Evolutionary conservation across 2,888 invertebrate genomes (phyloP).

Genomic region (Campaea margaritaria): DNA sequence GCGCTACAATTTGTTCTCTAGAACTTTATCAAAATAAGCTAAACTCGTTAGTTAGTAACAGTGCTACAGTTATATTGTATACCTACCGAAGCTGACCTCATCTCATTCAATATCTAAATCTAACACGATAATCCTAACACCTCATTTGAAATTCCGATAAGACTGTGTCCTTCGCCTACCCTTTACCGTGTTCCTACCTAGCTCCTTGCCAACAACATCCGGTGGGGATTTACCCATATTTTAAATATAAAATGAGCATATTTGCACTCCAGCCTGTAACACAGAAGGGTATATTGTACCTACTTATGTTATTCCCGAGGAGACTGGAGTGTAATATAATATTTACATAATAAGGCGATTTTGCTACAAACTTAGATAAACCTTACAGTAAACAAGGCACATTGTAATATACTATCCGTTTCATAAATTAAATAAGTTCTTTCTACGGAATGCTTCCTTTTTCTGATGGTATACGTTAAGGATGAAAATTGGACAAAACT

Average conservation of each 20-base stretch:
- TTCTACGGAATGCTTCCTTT: background rate
- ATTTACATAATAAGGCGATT: slow-evolving; percentile 20
- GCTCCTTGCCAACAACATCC: slow-evolving; percentile 68
- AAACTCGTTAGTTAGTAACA: background rate
- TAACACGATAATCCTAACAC: slow-evolving; percentile 41
- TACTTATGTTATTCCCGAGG: slow-evolving; percentile 3
- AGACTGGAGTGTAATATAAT: slow-evolving; percentile 16
- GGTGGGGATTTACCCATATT: slow-evolving; percentile 49
- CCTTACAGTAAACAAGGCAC: slow-evolving; percentile 1
- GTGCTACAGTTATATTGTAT: background rate
- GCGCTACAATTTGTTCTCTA: background rate
- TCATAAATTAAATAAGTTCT: background rate
- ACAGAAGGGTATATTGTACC: slow-evolving; percentile 20
- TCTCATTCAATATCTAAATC: slow-evolving; percentile 12
- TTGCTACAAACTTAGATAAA: slow-evolving; percentile 4
- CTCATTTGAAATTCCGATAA: slow-evolving; percentile 58
- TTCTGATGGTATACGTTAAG: background rate
- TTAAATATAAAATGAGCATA: slow-evolving; percentile 39
- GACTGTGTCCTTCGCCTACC: slow-evolving; percentile 72
- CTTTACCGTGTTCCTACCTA: slow-evolving; percentile 53
- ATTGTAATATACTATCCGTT: background rate
- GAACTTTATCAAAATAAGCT: background rate
- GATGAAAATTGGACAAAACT: background rate
- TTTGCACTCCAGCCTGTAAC: slow-evolving; percentile 30
- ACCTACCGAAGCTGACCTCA: slow-evolving; percentile 12